Percentiles rank a stretch among this genome's conserved stretches.
These are phyloP conservation scores for Meloidogyne chitwoodi DNA, from an alignment of 1,140 invertebrate genomes.

Conservation along the genomic window DNA sequence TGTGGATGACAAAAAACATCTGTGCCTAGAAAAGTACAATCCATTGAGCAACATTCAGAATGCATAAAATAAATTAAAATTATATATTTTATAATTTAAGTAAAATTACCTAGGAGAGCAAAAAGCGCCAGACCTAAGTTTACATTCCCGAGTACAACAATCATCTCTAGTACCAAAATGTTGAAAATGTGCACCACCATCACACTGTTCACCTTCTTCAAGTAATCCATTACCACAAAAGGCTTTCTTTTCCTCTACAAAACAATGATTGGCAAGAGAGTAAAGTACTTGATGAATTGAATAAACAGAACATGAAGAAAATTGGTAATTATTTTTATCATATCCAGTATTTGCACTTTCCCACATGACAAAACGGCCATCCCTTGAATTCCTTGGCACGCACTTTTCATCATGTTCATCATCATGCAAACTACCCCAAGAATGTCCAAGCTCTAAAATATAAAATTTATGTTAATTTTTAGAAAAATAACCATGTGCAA, in stretches of 20 bases:
- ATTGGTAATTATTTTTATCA: slow-evolving; percentile 44
- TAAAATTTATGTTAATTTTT: slow-evolving; percentile 15
- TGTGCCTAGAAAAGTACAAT: slow-evolving; percentile 22
- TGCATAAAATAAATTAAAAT: neutral
- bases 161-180: slow-evolving; percentile 15
- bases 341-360: slow-evolving; percentile 44
- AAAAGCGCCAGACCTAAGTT: slow-evolving; percentile 16
- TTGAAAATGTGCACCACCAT: slow-evolving; percentile 36
- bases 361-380: slow-evolving; percentile 44
- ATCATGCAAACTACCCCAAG: slow-evolving; percentile 35
- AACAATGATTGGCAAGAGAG: slow-evolving; percentile 32
- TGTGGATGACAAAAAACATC: slow-evolving; percentile 23
- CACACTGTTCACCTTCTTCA: slow-evolving; percentile 42
- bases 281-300: slow-evolving; percentile 44
- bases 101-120: slow-evolving; percentile 31
- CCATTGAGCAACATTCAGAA: slow-evolving; percentile 41
- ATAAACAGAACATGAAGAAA: slow-evolving; percentile 38
- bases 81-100: neutral
- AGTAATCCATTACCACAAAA: slow-evolving; percentile 46
- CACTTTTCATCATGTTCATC: slow-evolving; percentile 36
- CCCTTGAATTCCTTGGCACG: slow-evolving; percentile 19
- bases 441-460: slow-evolving; percentile 39
- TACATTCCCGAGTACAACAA: slow-evolving; percentile 36
- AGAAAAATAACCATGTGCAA: slow-evolving; percentile 40
- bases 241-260: slow-evolving; percentile 35